Base-by-base conservation (phyloP, 64 coral and sea anemone genomes). In the Actinia equina region DNA sequence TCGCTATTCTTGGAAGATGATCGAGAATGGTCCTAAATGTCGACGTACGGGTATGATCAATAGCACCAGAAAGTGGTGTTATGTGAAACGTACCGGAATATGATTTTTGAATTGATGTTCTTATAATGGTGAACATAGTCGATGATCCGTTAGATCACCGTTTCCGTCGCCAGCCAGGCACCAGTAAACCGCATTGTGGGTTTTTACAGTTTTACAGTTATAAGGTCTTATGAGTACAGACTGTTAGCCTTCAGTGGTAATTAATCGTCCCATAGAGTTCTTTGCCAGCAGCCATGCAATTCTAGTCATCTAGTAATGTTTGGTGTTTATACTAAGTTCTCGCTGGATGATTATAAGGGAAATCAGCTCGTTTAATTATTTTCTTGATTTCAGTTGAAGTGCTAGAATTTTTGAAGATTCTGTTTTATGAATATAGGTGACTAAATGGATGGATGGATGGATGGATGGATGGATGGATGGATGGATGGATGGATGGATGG, bases 91-190 rank as follows among this genome's bases (percentile, higher is more conserved):
- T 74, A 30, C 69, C 69, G 69, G 69, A 74, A 74, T 4, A 74
- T 74, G 69, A 26, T n/a, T 30, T 74, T 41, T 27, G 27, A 74
- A 2, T 30, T 74, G 69, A 74, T 74, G 69, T 42, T 41, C 26
- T 74, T 74, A 74, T 74, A 74, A 74, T 74, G 69, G 69, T 14
- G 26, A 30, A 74, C 69, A 74, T 74, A 74, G 69, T 74, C 69
- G 69, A 74, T 74, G 69, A 74, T 74, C 69, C 69, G 69, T 74
- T 14, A 74, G 25, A 2, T 74, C 27, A 41, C 27, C 69, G 26
- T 26, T n/a, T 74, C 69, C 27, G n/a, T 74, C n/a, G 69, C 69
- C 69, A 74, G 41, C 23, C 26, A 41, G 69, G 69, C 69, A 74
- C 69, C 69, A 25, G 20, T 1, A 41, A 41, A 30, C 69, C 69